phyloP scores from a whole-genome alignment of 1,140 invertebrate genomes.

The Pantala flavescens region DNA sequence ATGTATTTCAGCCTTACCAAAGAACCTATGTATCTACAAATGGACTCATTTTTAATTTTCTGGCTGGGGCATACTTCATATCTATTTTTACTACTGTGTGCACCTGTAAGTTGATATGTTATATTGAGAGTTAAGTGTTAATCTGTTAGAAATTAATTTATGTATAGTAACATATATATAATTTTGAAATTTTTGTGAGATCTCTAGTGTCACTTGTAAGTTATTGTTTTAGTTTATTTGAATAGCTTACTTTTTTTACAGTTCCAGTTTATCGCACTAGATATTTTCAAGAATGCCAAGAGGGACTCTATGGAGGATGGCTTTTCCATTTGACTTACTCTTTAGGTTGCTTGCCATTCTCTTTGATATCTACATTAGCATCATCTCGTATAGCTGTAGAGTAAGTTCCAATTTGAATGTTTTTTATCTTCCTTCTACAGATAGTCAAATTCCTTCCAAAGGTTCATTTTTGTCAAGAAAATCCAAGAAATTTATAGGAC shows the following conservation, averaged over 20 bases:
- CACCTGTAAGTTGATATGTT: slow-evolving; percentile 51
- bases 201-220: too few relatives aligned
- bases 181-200: too few relatives aligned
- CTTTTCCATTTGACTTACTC: slow-evolving; percentile 70
- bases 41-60: slow-evolving; percentile 70
- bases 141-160: too few relatives aligned
- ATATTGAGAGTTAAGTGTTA: slow-evolving; percentile 3
- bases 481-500: too few relatives aligned
- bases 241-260: slow-evolving; percentile 34
- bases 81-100: slow-evolving; percentile 68
- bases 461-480: too few relatives aligned
- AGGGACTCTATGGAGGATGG: slow-evolving; percentile 75
- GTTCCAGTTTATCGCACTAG: slow-evolving; percentile 73
- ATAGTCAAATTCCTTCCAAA: neutral
- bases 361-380: slow-evolving; percentile 24
- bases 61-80: slow-evolving; percentile 64
- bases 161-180: too few relatives aligned
- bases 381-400: slow-evolving; percentile 60
- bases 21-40: slow-evolving; percentile 62
- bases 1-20: slow-evolving; percentile 48
- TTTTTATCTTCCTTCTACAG: too few relatives aligned
- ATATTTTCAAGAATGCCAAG: slow-evolving; percentile 80
- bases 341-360: slow-evolving; percentile 63
- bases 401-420: slow-evolving; percentile 39
- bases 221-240: too few relatives aligned